Percentiles rank a stretch among this genome's conserved stretches.
Conservation (phyloP, 1,140 invertebrate species). For the Euwallacea fornicatus region DNA sequence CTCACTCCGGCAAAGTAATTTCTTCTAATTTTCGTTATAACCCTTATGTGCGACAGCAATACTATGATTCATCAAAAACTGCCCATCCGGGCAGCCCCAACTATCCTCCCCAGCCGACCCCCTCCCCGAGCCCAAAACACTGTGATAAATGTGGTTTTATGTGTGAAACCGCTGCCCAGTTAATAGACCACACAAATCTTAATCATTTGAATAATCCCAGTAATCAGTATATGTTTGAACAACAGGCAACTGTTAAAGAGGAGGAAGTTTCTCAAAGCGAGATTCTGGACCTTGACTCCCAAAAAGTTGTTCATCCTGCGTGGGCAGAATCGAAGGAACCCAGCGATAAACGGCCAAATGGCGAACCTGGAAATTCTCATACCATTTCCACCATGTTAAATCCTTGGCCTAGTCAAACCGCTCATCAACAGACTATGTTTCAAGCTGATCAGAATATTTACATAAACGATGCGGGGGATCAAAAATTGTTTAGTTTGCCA, state of each 20-base stretch:
- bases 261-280: constrained; percentile 71
- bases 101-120: constrained; percentile 63
- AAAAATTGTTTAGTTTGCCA: constrained; percentile 57
- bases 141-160: constrained; percentile 81
- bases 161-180: constrained; percentile 68
- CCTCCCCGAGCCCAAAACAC: constrained; percentile 66
- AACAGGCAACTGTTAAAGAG: constrained; percentile 54
- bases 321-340: constrained; percentile 53
- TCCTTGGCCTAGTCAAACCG: constrained; percentile 58
- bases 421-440: constrained; percentile 51
- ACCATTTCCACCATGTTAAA: constrained; percentile 63
- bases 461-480: constrained; percentile 45
- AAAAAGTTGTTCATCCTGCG: constrained; percentile 77
- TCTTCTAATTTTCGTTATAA: constrained; percentile 51
- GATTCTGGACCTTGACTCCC: constrained; percentile 84
- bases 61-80: constrained; percentile 50
- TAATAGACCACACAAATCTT: constrained; percentile 71
- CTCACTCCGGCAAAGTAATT: constrained; percentile 52
- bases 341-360: constrained; percentile 41
- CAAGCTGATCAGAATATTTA: constrained; percentile 43
- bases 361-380: constrained; percentile 56
- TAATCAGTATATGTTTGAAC: constrained; percentile 56
- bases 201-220: constrained; percentile 64
- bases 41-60: constrained; percentile 43
- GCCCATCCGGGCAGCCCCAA: constrained; percentile 63